Evolutionary conservation across 2,113 vertebrate genomes (phyloP), one percentile per base, ranked within the genome.

Genomic region (Onychorhynchus coronatus): DNA sequence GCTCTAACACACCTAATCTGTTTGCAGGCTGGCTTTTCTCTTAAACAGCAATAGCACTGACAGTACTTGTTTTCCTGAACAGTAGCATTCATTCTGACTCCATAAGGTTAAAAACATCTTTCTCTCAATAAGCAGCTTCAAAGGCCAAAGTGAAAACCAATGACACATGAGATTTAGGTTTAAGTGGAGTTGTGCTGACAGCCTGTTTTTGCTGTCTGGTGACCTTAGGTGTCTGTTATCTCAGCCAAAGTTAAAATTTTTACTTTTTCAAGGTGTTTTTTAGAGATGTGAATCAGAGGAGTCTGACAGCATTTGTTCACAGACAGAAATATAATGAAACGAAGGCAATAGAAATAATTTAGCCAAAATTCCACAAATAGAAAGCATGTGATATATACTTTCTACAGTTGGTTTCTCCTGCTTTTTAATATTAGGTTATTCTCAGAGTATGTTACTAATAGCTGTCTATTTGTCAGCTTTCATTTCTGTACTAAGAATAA

Each of bases 201-300:
- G n/a, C 31, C 37, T 61, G 3, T 56, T 82, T 85, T 83, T 66
- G 42, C 47, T 82, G 41, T 61, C 58, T 77, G 28, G 24, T 47
- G 47, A 62, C 44, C 17, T 86, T 49, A 56, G 16, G 53, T 72
- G 81, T 73, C 66, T 83, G 3, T 71, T 78, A 27, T 2, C 2
- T 62, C 58, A 91, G 30, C 33, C 46, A 47, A 30, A 81, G 8
- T 67, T 88, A 79, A 88, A 56, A 55, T 44, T 14, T 65, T 75
- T 72, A 52, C 85, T 85, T 67, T 96, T 96, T 98, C 82, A 97
- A 97, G 93, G 87, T 37, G 9, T 42, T 72, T 84, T 70, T 52
- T 44, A 62, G 12, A 46, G 37, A 19, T 33, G 28, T 25, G 49
- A 94, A 58, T 70, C 53, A 72, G 41, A 86, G 53, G 49, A 87